Percentiles rank a stretch among this genome's conserved stretches.
phyloP scores from a whole-genome alignment of 2,113 vertebrate species.

The Toxotes jaculatrix region DNA sequence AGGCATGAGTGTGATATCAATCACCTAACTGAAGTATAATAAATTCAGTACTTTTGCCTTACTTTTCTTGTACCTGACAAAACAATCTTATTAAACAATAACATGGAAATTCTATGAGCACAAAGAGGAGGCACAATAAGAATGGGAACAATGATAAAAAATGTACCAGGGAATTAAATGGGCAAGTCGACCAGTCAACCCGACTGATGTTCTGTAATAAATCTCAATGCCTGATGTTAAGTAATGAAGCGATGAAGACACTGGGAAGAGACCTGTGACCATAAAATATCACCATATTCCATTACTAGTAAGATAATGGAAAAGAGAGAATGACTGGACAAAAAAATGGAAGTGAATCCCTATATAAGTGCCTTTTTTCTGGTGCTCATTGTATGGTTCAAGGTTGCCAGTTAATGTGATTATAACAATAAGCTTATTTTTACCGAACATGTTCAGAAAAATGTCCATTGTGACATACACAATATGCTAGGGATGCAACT shows the following conservation, averaged over 20 bases:
- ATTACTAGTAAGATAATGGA: neutral
- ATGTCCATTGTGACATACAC: too few relatives aligned
- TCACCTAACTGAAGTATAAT: too few relatives aligned
- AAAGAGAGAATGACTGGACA: neutral
- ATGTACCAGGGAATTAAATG: neutral
- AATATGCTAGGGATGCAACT: neutral
- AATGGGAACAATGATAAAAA: neutral
- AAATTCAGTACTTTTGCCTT: neutral
- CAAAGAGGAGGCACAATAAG: neutral
- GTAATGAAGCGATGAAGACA: neutral
- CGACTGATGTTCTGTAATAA: constrained; percentile 8
- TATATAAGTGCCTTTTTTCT: too few relatives aligned
- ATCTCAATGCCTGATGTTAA: constrained; percentile 2
- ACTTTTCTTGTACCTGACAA: neutral
- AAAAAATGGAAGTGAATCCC: too few relatives aligned
- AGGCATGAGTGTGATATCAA: too few relatives aligned
- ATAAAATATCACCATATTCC: constrained; percentile 17
- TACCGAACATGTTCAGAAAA: neutral
- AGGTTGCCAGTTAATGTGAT: neutral
- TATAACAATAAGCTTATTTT: neutral
- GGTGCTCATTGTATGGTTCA: neutral
- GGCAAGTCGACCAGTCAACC: neutral
- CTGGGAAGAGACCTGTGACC: neutral
- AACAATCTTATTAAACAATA: neutral
- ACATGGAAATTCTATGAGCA: neutral